phyloP scores from a whole-genome alignment of 2,888 invertebrate species.

The Cephus pygmeus region DNA sequence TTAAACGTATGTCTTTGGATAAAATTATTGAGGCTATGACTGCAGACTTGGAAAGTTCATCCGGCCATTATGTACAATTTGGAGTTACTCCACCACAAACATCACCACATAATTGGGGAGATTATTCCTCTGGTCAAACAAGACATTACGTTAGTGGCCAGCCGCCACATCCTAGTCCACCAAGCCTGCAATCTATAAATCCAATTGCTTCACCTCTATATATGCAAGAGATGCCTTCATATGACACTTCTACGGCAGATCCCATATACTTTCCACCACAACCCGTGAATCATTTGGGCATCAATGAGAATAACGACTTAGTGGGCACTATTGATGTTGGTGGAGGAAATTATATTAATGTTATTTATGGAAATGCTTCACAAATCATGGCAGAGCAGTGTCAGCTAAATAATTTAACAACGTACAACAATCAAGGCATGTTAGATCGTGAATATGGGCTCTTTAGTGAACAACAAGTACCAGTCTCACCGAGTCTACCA shows the following conservation, averaged over 20 bases:
- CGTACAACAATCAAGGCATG: constrained; percentile 47
- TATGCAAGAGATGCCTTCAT: constrained; percentile 47
- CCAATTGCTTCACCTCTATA: constrained; percentile 48
- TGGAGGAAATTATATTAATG: constrained; percentile 65
- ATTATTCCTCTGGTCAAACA: constrained; percentile 50
- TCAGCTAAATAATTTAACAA: constrained; percentile 47
- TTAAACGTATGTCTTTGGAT: constrained; percentile 65
- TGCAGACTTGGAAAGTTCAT: constrained; percentile 70
- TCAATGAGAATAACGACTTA: constrained; percentile 60
- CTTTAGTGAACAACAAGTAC: constrained; percentile 53
- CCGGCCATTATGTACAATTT: constrained; percentile 70
- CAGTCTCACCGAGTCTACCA: constrained; percentile 42
- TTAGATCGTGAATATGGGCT: constrained; percentile 62
- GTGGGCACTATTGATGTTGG: constrained; percentile 64
- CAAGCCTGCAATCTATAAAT: constrained; percentile 33
- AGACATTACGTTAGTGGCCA: constrained; percentile 47
- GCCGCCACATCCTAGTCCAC: constrained; percentile 25
- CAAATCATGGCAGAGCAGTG: constrained; percentile 60
- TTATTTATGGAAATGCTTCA: constrained; percentile 60
- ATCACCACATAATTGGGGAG: constrained; percentile 56
- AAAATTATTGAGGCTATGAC: constrained; percentile 73
- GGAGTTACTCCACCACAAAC: constrained; percentile 65
- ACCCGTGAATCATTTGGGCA: constrained; percentile 56
- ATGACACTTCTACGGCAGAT: constrained; percentile 43
- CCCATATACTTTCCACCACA: constrained; percentile 58